phyloP scores from a whole-genome alignment of 2,113 vertebrate genomes.

The Saccopteryx bilineata region DNA sequence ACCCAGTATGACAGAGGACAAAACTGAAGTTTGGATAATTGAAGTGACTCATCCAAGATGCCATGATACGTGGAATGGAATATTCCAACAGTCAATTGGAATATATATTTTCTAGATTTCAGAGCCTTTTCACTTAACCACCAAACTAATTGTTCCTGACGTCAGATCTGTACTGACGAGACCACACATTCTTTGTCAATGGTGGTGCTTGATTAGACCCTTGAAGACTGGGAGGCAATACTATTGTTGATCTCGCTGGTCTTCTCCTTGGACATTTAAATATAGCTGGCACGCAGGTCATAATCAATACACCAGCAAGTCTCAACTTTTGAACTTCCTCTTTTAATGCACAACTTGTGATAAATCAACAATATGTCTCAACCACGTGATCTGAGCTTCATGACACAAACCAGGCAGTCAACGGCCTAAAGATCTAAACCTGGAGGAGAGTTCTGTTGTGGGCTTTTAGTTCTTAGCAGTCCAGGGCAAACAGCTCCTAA shows the following conservation, averaged over 20 bases:
- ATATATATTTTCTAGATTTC: background rate
- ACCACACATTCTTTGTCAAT: background rate
- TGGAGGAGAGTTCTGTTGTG: too few relatives aligned
- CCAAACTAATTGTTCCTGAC: background rate
- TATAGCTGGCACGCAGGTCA: background rate
- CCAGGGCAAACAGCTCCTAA: background rate
- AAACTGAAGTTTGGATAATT: background rate
- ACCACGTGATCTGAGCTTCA: rapidly evolving
- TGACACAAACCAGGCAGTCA: background rate
- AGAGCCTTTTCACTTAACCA: background rate
- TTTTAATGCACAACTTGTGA: background rate
- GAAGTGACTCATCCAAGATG: background rate
- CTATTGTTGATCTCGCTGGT: background rate
- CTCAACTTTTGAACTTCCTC: slow-evolving; percentile 25
- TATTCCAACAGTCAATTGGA: background rate
- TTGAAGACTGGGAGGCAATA: background rate
- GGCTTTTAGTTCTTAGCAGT: background rate
- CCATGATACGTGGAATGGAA: background rate
- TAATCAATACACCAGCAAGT: background rate
- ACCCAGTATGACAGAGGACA: background rate
- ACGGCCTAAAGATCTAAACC: background rate
- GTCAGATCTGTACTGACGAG: background rate
- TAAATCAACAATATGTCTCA: slow-evolving; percentile 15
- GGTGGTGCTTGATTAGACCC: background rate
- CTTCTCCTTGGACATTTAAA: background rate